These are phyloP conservation scores for Trididemnum miniatum DNA, from an alignment of 23 tunicate genomes.

Conservation along the genomic window DNA sequence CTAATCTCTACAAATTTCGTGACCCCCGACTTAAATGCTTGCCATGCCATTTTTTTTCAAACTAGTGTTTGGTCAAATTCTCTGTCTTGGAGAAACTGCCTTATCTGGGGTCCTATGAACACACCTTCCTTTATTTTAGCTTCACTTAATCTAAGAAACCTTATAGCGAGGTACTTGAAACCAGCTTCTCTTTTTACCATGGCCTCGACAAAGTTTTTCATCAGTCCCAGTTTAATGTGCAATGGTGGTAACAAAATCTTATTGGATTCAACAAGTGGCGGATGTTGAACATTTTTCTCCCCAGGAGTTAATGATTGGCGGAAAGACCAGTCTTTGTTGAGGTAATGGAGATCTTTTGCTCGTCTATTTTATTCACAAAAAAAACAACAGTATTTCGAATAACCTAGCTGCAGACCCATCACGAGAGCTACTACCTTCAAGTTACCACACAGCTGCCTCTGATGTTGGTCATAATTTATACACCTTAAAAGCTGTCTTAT, in stretches of 20 bases:
- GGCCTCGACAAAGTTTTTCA: conserved; percentile 1
- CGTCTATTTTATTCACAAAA: conserved; percentile 37
- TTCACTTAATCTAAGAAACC: background rate
- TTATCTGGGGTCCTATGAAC: conserved; percentile 11
- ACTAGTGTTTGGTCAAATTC: background rate
- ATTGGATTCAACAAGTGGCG: background rate
- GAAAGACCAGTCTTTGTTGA: conserved; percentile 43
- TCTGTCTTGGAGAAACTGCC: background rate
- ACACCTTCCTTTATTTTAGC: conserved; percentile 10
- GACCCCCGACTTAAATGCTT: background rate
- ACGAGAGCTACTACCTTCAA: conserved; percentile 42
- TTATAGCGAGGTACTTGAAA: conserved; percentile 17
- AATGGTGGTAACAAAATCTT: background rate
- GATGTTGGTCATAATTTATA: conserved; percentile 40
- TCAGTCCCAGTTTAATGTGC: background rate
- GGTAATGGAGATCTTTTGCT: conserved; percentile 32
- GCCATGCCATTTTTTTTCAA: background rate
- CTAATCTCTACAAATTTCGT: background rate
- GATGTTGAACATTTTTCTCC: conserved; percentile 3
- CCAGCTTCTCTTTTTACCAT: background rate
- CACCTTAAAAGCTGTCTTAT: conserved; percentile 33
- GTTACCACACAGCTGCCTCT: conserved; percentile 45
- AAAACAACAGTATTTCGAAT: conserved; percentile 33
- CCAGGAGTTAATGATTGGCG: conserved; percentile 31
- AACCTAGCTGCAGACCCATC: conserved; percentile 42